Base-by-base conservation (phyloP, 2,113 vertebrate species). In the Charina bottae region DNA sequence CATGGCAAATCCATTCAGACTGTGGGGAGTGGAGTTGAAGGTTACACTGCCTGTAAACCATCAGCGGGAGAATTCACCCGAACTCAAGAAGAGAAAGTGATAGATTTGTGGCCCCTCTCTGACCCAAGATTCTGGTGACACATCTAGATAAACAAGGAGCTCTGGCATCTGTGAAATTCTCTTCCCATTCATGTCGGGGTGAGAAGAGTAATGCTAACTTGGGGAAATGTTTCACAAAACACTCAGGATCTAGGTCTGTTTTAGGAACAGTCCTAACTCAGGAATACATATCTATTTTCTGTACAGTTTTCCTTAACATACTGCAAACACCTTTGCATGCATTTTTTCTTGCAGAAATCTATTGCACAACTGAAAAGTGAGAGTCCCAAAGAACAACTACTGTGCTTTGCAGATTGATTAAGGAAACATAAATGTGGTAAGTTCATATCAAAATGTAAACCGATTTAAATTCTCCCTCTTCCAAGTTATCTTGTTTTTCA, bases 1-100 rank as follows among this genome's bases (percentile, higher is more conserved):
- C 23, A n/a, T 96, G 96, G 94, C 96, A 96, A 96, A 96, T 94
- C 93, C 96, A 95, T 97, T 96, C 96, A 94, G 85, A 85, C 37
- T 94, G 89, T 11, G 0, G 90, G 86, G 89, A 91, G 89, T 93
- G 90, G 91, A 85, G 90, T 89, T 92, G 56, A 90, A 92, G 92
- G 78, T 84, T 93, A 33, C 55, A 94, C 95, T 96, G 94, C 95
- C 94, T 95, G 89, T 92, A 88, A 89, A 94, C 94, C 96, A 93
- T 96, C 96, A 95, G 64, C 64, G 55, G 83, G 93, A 90, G 95
- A 95, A 93, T 89, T 90, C 94, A 93, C 91, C 93, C 64, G 28
- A 26, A 84, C 1, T 24, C 37, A 13, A 23, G 83, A 55, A 54
- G 53, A 91, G 78, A 46, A 64, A 2, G 11, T 62, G 78, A 83